Evolutionary conservation across 2,797 vertebrate species (phyloP), one percentile per base, ranked within the genome.

Genomic region (Iguana delicatissima): DNA sequence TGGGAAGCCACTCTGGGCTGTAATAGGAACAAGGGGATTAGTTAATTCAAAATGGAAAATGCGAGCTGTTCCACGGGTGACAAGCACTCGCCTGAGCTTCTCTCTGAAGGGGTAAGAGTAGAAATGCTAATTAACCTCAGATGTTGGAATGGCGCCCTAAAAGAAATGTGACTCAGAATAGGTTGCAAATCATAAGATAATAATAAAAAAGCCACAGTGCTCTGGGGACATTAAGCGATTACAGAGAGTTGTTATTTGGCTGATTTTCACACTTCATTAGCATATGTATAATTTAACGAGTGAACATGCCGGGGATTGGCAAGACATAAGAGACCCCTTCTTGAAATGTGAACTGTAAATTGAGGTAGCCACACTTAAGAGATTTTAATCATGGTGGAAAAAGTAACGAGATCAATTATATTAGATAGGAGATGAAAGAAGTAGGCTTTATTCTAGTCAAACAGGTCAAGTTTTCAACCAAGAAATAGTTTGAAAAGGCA

Each of bases 221-320:
- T 98, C 98, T 94, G 90, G 98, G 98, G 98, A 98, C 92, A 93
- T 92, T 96, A 96, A 96, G 95, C 93, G 97, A 98, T 97, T 97
- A 97, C 91, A 95, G 96, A 98, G 98, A 98, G 96, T 92, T 97
- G 97, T 97, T 97, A 97, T 97, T 97, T 98, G 98, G 96, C 97
- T 97, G 97, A 97, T 98, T 98, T 98, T 98, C 98, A 97, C 98
- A 99, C 98, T 98, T 98, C 98, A 98, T 99, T 99, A 99, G 97
- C 97, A 98, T 97, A 95, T 92, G 96, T 97, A 98, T 97, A 97
- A 97, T 97, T 97, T 97, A 97, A 97, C 94, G 92, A 96, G 95
- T 94, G 92, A 96, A 95, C 92, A 89, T 95, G 96, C 96, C 94
- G 95, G 94, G 96, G 96, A 94, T 93, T 97, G 97, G 96, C 97